Base-by-base conservation (phyloP, 92 coral and sea anemone genomes). In the Phenganax stokvisi region DNA sequence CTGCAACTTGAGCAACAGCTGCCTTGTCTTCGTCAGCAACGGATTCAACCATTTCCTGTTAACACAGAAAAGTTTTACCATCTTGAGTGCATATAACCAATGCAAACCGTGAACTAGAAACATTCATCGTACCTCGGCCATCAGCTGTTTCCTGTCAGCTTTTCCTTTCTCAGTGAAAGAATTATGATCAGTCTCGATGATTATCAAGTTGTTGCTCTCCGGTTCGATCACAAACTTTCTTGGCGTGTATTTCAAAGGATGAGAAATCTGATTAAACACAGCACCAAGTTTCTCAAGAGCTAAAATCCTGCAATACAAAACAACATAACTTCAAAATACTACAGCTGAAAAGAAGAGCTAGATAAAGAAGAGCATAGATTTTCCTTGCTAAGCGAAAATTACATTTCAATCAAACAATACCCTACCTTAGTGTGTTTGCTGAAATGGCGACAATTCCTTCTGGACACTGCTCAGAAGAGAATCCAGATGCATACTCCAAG, bases 361-460 rank as follows among this genome's bases (percentile, higher is more conserved):
- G 25, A 20, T 20, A 20, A 20, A 20, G 25, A 20, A 20, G 25
- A 20, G 25, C 25, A 20, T 20, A 20, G 47, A 37, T 37, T 37
- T 37, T 76, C 81, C 57, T 58, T 57, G 59, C 70, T 54, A n/a
- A 76, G 51, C 29, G 71, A 52, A 54, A 30, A 44, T 11, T 29
- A n/a, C 16, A 15, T 9, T 10, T 10, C 25, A 63, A 31, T 17
- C 2, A 7, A 59, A 80, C 60, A 37, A 37, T 30, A 25, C 15
- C 83, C 15, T 80, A 96, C 99, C 99, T 96, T 28, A 96, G 83
- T 10, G 99, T 96, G 88, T 96, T 96, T 0, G 91, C 94, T 60
- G 99, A 90, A 51, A 96, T 96, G 20, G 99, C 99, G n/a, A 96
- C 99, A 64, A 96, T 96, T 12, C 99, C 99, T 74, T 96, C 99